Percentiles rank a stretch among this genome's conserved stretches.
phyloP scores from a whole-genome alignment of 2,888 invertebrate species.

The Lottia gigantea region DNA sequence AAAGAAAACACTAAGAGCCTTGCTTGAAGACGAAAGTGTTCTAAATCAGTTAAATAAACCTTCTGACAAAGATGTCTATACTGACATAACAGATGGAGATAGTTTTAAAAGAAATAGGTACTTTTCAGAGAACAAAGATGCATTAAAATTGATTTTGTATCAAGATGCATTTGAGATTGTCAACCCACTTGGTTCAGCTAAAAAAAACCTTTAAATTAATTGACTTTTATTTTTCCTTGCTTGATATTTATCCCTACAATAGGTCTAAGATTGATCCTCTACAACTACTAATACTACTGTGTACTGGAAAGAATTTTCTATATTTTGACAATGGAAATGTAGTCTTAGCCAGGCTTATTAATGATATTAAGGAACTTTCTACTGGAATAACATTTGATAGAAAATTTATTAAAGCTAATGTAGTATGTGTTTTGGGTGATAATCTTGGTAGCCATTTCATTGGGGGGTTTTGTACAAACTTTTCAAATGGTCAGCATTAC shows the following conservation, averaged over 20 bases:
- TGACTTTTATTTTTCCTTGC: not conserved
- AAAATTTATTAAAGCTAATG: not conserved
- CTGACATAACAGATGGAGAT: not conserved
- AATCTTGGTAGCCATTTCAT: constrained; percentile 5
- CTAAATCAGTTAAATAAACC: not conserved
- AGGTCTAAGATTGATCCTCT: constrained; percentile 5
- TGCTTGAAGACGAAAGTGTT: constrained; percentile 1
- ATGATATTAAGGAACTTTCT: constrained; percentile 10
- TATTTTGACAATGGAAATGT: constrained; percentile 8
- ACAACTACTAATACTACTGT: not conserved
- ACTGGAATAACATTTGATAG: not conserved
- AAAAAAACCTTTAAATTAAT: constrained; percentile 8
- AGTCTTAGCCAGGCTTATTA: not conserved
- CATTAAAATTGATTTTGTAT: constrained; percentile 3
- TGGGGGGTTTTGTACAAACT: constrained; percentile 7
- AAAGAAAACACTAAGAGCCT: not conserved
- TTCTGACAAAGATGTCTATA: not conserved
- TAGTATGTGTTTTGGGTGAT: not conserved
- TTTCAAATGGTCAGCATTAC: not conserved
- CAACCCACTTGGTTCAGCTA: not conserved
- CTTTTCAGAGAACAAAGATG: not conserved
- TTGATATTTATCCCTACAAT: not conserved
- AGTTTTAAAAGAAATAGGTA: not conserved
- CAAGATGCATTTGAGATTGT: constrained; percentile 5
- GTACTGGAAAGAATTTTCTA: constrained; percentile 1